These are phyloP conservation scores for Heteronetta atricapilla DNA, from an alignment of 2,113 vertebrate genomes.

Conservation along the genomic window DNA sequence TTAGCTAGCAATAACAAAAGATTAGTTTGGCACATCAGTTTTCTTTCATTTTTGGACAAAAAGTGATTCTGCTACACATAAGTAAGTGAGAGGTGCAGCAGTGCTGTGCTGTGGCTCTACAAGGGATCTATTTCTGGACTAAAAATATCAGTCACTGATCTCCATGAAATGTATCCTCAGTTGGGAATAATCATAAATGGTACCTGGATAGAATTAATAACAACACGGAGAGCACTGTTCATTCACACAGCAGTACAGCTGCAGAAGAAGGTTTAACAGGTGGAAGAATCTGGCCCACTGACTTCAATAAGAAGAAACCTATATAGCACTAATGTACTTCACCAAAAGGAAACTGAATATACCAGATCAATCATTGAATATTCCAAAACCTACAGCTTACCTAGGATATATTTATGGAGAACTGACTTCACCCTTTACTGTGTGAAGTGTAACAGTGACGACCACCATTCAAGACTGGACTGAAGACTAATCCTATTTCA, in stretches of 20 bases:
- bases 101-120: not conserved
- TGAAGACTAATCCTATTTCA: not conserved
- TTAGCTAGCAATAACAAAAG: not conserved
- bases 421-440: not conserved
- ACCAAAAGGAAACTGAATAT: not conserved
- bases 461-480: not conserved
- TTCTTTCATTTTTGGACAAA: not conserved
- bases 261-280: not conserved
- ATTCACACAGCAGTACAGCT: not conserved
- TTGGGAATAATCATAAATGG: not conserved
- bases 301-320: not conserved
- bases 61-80: not conserved
- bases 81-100: not conserved
- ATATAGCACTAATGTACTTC: not conserved
- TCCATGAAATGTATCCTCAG: not conserved
- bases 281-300: not conserved
- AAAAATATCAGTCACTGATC: not conserved
- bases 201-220: not conserved
- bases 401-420: not conserved
- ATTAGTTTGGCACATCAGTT: not conserved
- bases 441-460: not conserved
- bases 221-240: not conserved
- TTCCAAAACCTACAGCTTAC: not conserved
- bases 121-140: not conserved
- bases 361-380: not conserved